Base-by-base conservation (phyloP, 2,888 invertebrate species). In the Eupeodes latifasciatus region DNA sequence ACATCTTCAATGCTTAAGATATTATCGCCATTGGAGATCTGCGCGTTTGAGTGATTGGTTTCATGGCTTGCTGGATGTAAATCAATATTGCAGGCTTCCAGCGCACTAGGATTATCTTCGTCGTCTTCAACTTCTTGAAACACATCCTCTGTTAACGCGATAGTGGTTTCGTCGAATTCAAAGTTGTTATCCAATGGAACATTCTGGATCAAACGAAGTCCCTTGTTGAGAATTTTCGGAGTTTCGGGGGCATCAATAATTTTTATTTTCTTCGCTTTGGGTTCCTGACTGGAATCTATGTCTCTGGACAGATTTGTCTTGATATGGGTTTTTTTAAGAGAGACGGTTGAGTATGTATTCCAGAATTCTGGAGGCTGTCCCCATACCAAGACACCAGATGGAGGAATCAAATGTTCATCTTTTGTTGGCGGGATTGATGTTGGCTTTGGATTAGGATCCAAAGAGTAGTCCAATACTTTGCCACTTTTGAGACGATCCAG, bases 401-500 rank as follows among this genome's bases (percentile, higher is more conserved):
- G 93, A 3, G 92, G 90, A 61, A 92, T 91, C 14, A 93, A 84
- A 81, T 93, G 92, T 3, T 85, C 47, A 5, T 75, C 57, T 49
- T 79, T 90, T 4, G 91, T 66, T 1, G 88, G 67, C 0, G 89
- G n/a, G 11, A 93, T 34, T 16, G 87, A 82, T 0, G 91, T 90
- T 4, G 90, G 90, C 19, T 89, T 89, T 61, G 91, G 91, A 11
- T 90, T 85, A 27, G 27, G 27, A 6, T 90, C 91, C 9, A 81
- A 53, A 0, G 90, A 90, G 49, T 92, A 91, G 74, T 93, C 93
- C 44, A 93, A 81, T 2, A 92, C 92, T 4, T 90, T 57, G 0
- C 90, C 90, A 11, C 89, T 90, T 44, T 90, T 93, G 5, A 92
- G 80, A 0, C 92, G 91, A 4, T 90, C 74, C 11, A 95, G 79